phyloP scores from a whole-genome alignment of 2,888 invertebrate species.

The Spilarctia lutea region DNA sequence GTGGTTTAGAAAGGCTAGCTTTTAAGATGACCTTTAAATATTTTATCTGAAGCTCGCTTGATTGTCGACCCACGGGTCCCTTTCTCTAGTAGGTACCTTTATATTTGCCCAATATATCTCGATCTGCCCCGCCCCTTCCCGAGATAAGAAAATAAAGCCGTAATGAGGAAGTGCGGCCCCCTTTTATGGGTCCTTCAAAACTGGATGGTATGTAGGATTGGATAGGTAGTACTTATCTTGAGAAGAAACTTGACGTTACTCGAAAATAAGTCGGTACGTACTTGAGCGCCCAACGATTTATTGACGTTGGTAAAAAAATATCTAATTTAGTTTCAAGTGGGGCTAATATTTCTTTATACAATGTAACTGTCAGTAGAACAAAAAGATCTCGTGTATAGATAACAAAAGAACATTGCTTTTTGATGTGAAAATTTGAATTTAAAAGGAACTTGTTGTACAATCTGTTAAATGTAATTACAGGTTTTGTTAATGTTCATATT shows the following conservation, averaged over 20 bases:
- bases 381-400: conserved; percentile 47
- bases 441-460: conserved; percentile 25
- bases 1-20: conserved; percentile 65
- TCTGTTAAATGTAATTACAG: conserved; percentile 29
- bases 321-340: conserved; percentile 53
- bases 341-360: conserved; percentile 42
- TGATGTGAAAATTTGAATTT: conserved; percentile 27
- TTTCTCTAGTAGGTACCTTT: conserved; percentile 68
- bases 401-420: conserved; percentile 27
- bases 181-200: conserved; percentile 67
- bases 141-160: conserved; percentile 60
- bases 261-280: conserved; percentile 68
- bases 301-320: conserved; percentile 56
- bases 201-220: conserved; percentile 73
- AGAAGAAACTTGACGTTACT: conserved; percentile 73
- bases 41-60: conserved; percentile 82
- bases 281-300: conserved; percentile 68
- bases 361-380: conserved; percentile 46
- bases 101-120: conserved; percentile 68
- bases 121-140: conserved; percentile 63
- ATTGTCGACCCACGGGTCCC: conserved; percentile 80
- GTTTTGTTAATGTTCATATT: conserved; percentile 36
- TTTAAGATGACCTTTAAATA: conserved; percentile 82
- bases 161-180: conserved; percentile 65
- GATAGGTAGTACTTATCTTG: conserved; percentile 77